Evolutionary conservation across 2,113 vertebrate species (phyloP).

Genomic region (Spea multiplicata): DNA sequence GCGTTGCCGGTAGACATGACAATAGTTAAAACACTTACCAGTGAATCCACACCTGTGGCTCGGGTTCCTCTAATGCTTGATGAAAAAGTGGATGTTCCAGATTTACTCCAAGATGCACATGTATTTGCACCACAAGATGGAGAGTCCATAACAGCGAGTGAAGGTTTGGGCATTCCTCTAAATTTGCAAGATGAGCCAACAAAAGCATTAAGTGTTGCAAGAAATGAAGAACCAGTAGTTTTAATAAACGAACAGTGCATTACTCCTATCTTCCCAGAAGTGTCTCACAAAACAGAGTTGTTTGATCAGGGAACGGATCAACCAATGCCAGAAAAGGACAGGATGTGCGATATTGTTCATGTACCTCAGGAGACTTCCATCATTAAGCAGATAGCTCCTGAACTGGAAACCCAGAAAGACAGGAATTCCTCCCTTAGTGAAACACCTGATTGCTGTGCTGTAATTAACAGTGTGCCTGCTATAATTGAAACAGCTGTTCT

Average conservation of each 20-base stretch:
- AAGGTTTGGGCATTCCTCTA: neutral
- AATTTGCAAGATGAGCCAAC: slow-evolving; percentile 4
- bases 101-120: neutral
- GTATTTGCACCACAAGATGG: neutral
- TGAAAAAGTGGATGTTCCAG: neutral
- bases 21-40: too few species aligned
- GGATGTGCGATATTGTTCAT: neutral
- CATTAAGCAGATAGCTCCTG: neutral
- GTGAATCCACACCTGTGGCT: neutral
- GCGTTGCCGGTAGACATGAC: too few species aligned
- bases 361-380: neutral
- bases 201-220: neutral
- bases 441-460: neutral
- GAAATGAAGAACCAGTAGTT: neutral
- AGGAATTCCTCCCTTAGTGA: neutral
- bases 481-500: neutral
- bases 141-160: neutral
- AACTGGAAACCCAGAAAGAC: neutral
- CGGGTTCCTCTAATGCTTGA: neutral
- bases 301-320: neutral
- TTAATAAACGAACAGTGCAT: neutral
- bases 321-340: neutral
- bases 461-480: neutral
- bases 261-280: neutral
- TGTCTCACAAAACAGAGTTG: neutral